Evolutionary conservation across 2,888 invertebrate species (phyloP), one percentile per base, ranked within the genome.

Genomic region (Prostheceraeus crozeri): DNA sequence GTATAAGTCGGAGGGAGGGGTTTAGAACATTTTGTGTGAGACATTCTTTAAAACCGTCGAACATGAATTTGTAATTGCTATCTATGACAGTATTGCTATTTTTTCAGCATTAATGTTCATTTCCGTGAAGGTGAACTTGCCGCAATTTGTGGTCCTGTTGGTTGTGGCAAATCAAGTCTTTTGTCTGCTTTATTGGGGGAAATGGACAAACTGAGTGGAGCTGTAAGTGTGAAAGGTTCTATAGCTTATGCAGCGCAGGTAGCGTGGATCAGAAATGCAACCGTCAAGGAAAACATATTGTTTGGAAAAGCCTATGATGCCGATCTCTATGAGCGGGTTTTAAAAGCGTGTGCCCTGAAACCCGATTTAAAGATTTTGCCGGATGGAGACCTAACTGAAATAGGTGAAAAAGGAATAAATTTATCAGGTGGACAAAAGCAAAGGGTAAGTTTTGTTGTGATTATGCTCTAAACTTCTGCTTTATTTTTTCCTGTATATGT

Each of bases 131-230:
- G 83, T 82, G 25, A 48, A 27, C 19, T 48, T 19, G 28, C 48
- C 6, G 77, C 78, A 19, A 67, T 79, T 40, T 78, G 80, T 31
- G 80, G 80, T 4, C 68, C 69, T 27, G 79, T 80, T 8, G 80
- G 79, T 1, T 67, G 76, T 36, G 80, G 80, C n/a, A 80, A 80
- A 65, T 77, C 77, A 1, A 90, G 90, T 45, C 80, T 94, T 28
- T 79, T 93, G 31, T 84, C 87, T 2, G 89, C 91, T 0, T 79
- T 89, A 62, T 81, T 91, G 3, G 83, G 90, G 68, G 93, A 93
- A 80, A 90, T 91, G 87, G 55, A 45, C n/a, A 2, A 40, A 3
- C 30, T 55, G 2, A 35, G 23, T 55, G 55, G 55, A 11, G n/a
- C 40, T 4, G 55, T 55, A 3, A 35, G 23, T 21, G 3, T 55